These are phyloP conservation scores for Lytechinus pictus DNA, from an alignment of 35 echinoderm and acorn worm species.

Conservation along the genomic window DNA sequence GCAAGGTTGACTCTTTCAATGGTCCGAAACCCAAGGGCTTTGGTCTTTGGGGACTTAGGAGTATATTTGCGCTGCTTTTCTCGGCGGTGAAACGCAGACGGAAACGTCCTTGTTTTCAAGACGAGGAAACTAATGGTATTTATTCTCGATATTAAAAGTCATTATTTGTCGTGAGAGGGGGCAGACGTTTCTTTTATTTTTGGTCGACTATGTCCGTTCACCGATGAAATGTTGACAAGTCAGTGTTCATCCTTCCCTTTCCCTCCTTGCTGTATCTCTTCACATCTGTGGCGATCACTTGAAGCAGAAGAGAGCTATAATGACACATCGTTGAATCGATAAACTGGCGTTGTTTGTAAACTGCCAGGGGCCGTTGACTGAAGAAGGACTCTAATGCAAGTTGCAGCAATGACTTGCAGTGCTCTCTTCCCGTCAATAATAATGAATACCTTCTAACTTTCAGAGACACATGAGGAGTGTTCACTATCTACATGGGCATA, in stretches of 20 bases:
- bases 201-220: not conserved
- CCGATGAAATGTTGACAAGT: not conserved
- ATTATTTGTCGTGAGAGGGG: not conserved
- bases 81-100: not conserved
- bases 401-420: not conserved
- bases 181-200: not conserved
- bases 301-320: not conserved
- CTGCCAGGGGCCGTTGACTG: conserved; percentile 5
- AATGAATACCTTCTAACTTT: not conserved
- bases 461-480: not conserved
- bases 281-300: not conserved
- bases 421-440: not conserved
- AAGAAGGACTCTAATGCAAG: not conserved
- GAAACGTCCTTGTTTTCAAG: not conserved
- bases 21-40: not conserved
- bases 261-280: not conserved
- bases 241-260: not conserved
- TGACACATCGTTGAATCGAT: not conserved
- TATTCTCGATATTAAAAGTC: conserved; percentile 13
- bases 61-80: not conserved
- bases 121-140: not conserved
- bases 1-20: not conserved
- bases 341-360: conserved; percentile 1
- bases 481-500: not conserved
- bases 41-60: not conserved